Percentiles rank a stretch among this genome's conserved stretches.
These are phyloP conservation scores for Ancistrus triradiatus DNA, from an alignment of 2,113 vertebrate species.

Conservation along the genomic window DNA sequence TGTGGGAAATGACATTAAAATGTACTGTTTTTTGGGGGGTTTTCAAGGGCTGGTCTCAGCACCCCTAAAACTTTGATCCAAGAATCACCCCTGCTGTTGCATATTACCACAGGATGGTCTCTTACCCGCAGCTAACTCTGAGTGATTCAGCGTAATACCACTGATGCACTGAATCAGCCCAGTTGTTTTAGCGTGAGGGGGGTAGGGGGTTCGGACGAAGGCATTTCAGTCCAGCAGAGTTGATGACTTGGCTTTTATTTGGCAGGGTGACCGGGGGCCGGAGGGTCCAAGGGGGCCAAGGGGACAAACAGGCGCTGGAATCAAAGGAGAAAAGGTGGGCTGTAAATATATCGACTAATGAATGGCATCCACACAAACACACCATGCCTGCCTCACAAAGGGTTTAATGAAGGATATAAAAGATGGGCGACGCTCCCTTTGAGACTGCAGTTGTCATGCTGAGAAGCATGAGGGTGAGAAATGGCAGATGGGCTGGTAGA, in stretches of 20 bases:
- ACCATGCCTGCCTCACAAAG: slow-evolving; percentile 51
- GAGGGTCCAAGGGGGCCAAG: slow-evolving; percentile 74
- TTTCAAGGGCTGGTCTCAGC: too few relatives aligned
- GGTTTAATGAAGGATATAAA: slow-evolving; percentile 54
- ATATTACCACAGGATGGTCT: too few relatives aligned
- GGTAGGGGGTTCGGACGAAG: slow-evolving; percentile 28
- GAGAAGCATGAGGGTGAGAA: slow-evolving; percentile 9
- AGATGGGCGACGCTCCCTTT: slow-evolving; percentile 43
- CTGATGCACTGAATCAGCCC: too few relatives aligned
- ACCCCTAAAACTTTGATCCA: too few relatives aligned
- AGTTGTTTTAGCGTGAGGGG: too few relatives aligned
- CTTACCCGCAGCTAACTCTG: too few relatives aligned
- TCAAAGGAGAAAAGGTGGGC: slow-evolving; percentile 85
- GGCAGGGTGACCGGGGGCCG: slow-evolving; percentile 79
- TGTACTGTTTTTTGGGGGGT: too few relatives aligned
- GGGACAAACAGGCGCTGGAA: slow-evolving; percentile 77
- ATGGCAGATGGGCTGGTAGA: slow-evolving; percentile 27
- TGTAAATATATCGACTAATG: slow-evolving; percentile 56
- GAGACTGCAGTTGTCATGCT: slow-evolving; percentile 22
- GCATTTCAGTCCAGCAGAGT: slow-evolving; percentile 21
- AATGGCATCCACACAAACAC: slow-evolving; percentile 38
- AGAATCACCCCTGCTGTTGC: too few relatives aligned
- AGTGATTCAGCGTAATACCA: too few relatives aligned
- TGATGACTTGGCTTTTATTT: slow-evolving; percentile 49
- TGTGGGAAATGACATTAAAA: too few relatives aligned